These are phyloP conservation scores for Anas flavirostris DNA, from an alignment of 2,797 vertebrate genomes.

Conservation along the genomic window DNA sequence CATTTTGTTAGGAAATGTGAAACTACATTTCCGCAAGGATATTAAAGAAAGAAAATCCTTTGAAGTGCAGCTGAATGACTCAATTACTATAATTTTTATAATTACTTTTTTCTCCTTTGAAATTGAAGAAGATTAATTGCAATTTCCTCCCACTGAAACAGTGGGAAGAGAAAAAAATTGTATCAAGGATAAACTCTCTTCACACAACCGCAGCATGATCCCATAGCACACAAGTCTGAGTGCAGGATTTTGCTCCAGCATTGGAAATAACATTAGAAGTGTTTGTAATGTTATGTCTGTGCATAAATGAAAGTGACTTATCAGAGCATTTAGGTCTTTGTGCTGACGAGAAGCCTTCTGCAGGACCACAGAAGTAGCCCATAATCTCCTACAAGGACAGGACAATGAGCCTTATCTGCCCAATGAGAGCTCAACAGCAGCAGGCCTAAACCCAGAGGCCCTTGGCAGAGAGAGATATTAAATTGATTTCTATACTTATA, in stretches of 20 bases:
- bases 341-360: background rate
- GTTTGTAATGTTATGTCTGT: background rate
- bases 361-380: background rate
- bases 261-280: background rate
- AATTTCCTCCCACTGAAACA: background rate
- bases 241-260: background rate
- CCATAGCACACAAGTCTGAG: background rate
- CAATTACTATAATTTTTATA: slow-evolving; percentile 36
- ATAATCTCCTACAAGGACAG: background rate
- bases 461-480: background rate
- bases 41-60: slow-evolving; percentile 1
- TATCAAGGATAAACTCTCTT: background rate
- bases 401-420: background rate
- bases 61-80: slow-evolving; percentile 1
- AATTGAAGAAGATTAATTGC: slow-evolving; percentile 17
- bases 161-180: background rate
- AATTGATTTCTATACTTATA: slow-evolving; percentile 48
- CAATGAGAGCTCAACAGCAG: slow-evolving; percentile 11
- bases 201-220: background rate
- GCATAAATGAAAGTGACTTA: background rate
- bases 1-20: background rate
- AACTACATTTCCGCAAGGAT: slow-evolving; percentile 12
- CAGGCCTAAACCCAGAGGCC: background rate
- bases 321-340: background rate
- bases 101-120: slow-evolving; percentile 18